Percentiles rank a stretch among this genome's conserved stretches.
These are phyloP conservation scores for Euspilapteryx auroguttella DNA, from an alignment of 2,888 invertebrate species.

Conservation along the genomic window DNA sequence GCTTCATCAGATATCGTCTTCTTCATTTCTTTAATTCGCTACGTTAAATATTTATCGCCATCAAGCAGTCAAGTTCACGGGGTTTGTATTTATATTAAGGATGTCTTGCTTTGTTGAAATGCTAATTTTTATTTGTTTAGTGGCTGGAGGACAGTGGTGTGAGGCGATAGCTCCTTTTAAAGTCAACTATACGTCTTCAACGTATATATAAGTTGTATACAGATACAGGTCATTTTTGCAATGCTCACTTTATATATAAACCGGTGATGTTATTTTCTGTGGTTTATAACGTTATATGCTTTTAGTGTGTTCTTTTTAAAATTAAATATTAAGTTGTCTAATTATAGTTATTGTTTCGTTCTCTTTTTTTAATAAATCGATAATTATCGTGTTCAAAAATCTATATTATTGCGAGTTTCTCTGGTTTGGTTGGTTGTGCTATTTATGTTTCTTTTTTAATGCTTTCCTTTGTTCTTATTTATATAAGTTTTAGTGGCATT, in stretches of 20 bases:
- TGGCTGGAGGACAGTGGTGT: too few species aligned
- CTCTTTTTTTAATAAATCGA: constrained; percentile 47
- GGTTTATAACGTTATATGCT: constrained; percentile 4
- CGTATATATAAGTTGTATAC: constrained; percentile 1
- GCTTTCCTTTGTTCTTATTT: constrained; percentile 6
- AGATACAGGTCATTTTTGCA: neutral
- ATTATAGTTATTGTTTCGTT: constrained; percentile 36
- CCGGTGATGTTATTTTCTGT: constrained; percentile 5
- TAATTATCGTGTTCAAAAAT: constrained; percentile 41
- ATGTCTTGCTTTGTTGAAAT: too few species aligned
- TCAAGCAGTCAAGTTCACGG: too few species aligned
- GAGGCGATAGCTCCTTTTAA: too few species aligned
- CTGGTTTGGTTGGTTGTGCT: constrained; percentile 52
- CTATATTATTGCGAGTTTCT: constrained; percentile 42
- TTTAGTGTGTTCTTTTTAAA: too few species aligned
- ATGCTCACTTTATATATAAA: neutral
- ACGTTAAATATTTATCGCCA: too few species aligned
- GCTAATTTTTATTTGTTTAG: too few species aligned
- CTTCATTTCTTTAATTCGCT: too few species aligned
- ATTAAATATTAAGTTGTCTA: constrained; percentile 42
- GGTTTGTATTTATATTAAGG: constrained; percentile 24
- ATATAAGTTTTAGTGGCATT: too few species aligned
- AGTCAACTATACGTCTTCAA: too few species aligned
- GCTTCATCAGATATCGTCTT: too few species aligned
- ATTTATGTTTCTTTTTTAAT: constrained; percentile 19